A percentile compares a stretch with the other conserved stretches of the same genome.
phyloP scores from a whole-genome alignment of 2,113 vertebrate genomes.

The Shinisaurus crocodilurus region DNA sequence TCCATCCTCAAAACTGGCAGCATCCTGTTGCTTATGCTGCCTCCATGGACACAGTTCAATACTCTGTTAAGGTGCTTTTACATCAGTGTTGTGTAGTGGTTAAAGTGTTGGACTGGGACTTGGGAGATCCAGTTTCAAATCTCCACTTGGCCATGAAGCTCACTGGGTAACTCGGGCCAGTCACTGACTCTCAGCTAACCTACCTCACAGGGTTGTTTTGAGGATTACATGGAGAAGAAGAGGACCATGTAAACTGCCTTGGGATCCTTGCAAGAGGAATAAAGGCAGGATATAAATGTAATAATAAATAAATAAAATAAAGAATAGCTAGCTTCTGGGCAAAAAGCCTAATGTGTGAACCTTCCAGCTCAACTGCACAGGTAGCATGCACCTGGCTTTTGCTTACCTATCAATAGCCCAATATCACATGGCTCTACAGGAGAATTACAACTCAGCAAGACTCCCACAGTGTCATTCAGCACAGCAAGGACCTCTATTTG shows the following conservation, averaged over 20 bases:
- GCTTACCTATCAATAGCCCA: slow-evolving; percentile 83
- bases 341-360: background rate
- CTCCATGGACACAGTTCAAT: background rate
- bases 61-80: background rate
- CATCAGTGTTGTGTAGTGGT: too few species aligned
- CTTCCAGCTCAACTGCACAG: background rate
- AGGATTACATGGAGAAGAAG: too few species aligned
- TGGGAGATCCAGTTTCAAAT: too few species aligned
- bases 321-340: background rate
- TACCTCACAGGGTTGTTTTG: too few species aligned
- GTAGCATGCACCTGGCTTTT: background rate
- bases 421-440: slow-evolving; percentile 78
- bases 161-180: too few species aligned
- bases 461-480: slow-evolving; percentile 87
- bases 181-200: too few species aligned
- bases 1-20: background rate
- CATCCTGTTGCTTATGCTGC: background rate
- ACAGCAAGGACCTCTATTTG: slow-evolving; percentile 81
- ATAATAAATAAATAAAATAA: background rate
- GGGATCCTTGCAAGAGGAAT: too few species aligned
- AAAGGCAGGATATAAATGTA: too few species aligned
- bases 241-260: too few species aligned
- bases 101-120: too few species aligned
- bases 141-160: too few species aligned
- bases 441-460: slow-evolving; percentile 85